These are phyloP conservation scores for Ptychodera flava DNA, from an alignment of 35 echinoderm and acorn worm genomes.

Conservation along the genomic window DNA sequence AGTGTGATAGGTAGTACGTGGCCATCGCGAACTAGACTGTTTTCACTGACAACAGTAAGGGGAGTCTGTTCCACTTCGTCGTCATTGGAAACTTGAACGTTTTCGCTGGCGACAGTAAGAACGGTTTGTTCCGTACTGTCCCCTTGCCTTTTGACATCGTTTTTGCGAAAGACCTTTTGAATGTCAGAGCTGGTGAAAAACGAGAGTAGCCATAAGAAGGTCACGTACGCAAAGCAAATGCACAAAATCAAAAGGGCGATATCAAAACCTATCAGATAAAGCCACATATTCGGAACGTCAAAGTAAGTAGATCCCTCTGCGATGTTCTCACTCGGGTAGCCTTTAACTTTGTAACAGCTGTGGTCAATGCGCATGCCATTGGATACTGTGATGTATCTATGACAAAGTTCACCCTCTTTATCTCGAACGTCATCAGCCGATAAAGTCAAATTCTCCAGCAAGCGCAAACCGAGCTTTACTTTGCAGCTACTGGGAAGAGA, in stretches of 20 bases:
- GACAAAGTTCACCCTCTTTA: neutral
- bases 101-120: neutral
- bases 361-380: neutral
- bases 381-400: neutral
- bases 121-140: neutral
- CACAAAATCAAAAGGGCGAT: too few relatives aligned
- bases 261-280: neutral
- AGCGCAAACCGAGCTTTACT: neutral
- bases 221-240: too few relatives aligned
- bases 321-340: neutral
- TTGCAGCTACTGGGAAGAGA: neutral
- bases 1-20: neutral
- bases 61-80: too few relatives aligned
- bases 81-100: too few relatives aligned
- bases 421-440: neutral
- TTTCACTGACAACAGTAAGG: too few relatives aligned
- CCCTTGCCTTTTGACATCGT: too few relatives aligned
- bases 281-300: neutral
- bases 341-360: neutral
- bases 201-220: too few relatives aligned
- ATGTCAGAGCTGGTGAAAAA: too few relatives aligned
- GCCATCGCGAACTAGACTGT: neutral
- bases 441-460: neutral
- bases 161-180: too few relatives aligned
- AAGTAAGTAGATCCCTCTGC: neutral